Conservation (phyloP, 2,113 vertebrate genomes). For the Psettodes erumei region DNA sequence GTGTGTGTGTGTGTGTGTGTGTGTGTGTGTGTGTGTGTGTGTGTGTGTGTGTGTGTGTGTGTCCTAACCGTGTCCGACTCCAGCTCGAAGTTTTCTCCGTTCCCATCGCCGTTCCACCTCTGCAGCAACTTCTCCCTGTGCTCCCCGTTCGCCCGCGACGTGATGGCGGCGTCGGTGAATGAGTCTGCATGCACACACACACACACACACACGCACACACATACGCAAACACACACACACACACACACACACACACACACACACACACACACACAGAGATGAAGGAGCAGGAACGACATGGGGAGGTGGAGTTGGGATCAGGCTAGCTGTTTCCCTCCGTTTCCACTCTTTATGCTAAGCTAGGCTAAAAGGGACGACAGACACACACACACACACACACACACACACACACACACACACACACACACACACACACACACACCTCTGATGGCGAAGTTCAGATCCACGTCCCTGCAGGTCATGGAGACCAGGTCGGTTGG, state of each 20-base stretch:
- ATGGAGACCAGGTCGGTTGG: conserved; percentile 88
- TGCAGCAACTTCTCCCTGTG: conserved; percentile 90
- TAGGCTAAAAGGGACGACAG: too few relatives aligned
- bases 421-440: too few relatives aligned
- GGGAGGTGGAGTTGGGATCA: too few relatives aligned
- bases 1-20: not conserved
- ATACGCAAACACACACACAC: too few relatives aligned
- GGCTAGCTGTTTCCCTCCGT: too few relatives aligned
- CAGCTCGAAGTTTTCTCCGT: conserved; percentile 88
- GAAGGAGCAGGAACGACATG: too few relatives aligned
- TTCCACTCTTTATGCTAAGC: too few relatives aligned
- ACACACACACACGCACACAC: conserved; percentile 2
- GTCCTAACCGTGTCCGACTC: conserved; percentile 84
- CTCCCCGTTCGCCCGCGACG: conserved; percentile 87
- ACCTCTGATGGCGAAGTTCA: conserved; percentile 90
- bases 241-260: too few relatives aligned
- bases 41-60: not conserved
- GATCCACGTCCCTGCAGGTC: conserved; percentile 88
- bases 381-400: not conserved
- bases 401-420: too few relatives aligned
- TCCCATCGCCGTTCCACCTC: conserved; percentile 89
- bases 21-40: not conserved
- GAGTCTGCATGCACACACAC: conserved; percentile 75
- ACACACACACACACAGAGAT: too few relatives aligned
- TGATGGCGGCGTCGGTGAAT: conserved; percentile 89